Conservation (phyloP, 2,113 vertebrate genomes). For the Lophius piscatorius region DNA sequence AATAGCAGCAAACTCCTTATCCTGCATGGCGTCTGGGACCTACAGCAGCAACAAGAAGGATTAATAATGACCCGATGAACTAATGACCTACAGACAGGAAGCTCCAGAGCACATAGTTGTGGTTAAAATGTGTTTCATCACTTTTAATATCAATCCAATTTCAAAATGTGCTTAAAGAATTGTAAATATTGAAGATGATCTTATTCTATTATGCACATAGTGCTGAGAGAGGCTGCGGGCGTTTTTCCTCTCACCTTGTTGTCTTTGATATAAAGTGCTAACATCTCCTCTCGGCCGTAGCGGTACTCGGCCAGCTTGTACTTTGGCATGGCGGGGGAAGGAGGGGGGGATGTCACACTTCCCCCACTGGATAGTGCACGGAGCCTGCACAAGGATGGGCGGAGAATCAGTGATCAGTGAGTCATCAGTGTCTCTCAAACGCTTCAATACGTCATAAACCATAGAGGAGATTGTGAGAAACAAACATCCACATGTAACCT, state of each 20-base stretch:
- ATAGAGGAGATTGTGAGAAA: too few relatives aligned
- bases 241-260: constrained; percentile 81
- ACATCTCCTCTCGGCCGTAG: constrained; percentile 94
- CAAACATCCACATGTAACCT: constrained; percentile 7
- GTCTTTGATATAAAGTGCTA: constrained; percentile 95
- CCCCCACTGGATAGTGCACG: constrained; percentile 92
- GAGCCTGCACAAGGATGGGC: constrained; percentile 77
- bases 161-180: not conserved
- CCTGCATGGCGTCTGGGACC: constrained; percentile 92
- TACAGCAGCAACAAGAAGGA: constrained; percentile 47
- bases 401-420: too few relatives aligned
- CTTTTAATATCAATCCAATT: not conserved
- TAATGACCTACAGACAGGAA: not conserved
- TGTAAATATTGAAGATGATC: not conserved
- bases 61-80: too few relatives aligned
- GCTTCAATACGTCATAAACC: too few relatives aligned
- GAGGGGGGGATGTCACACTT: constrained; percentile 89
- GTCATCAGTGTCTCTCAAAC: too few relatives aligned
- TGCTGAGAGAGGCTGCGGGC: not conserved
- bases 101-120: not conserved
- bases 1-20: constrained; percentile 91
- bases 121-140: not conserved
- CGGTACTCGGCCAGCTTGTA: constrained; percentile 95
- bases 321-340: constrained; percentile 94
- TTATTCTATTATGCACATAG: not conserved